Evolutionary conservation across 2,888 invertebrate genomes (phyloP), one percentile per base, ranked within the genome.

Genomic region (Lymantria dispar): DNA sequence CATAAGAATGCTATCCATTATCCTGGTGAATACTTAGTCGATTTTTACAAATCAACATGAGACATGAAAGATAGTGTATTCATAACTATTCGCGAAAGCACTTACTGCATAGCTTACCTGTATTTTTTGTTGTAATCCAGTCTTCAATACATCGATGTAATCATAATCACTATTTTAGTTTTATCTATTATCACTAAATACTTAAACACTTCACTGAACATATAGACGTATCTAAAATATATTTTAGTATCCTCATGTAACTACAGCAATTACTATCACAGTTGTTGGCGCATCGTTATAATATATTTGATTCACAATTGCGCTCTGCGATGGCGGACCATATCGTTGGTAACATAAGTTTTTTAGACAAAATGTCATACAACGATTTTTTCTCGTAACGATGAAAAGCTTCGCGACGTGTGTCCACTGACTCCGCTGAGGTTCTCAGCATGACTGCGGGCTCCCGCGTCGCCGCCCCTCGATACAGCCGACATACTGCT

Each of bases 371-470:
- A 80, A 76, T 80, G 79, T 85, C 85, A 81, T 87, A 80, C 72
- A 74, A 74, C 57, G 77, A 76, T 86, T 85, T 89, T 87, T 85
- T 85, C 75, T 79, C 80, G 84, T 76, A 76, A 72, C 72, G 75
- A 69, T 79, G 83, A 81, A 82, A 85, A 73, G 77, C 66, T 76
- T 85, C 90, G 87, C 90, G 85, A 81, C 88, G 81, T 88, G 88
- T 80, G 85, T 83, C 88, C 90, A 82, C 83, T 84, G 81, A 72
- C 84, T 85, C 82, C 81, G 88, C 88, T 83, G 90, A 90, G 85
- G 74, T 67, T 83, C 91, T 84, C 91, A 91, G 91, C 91, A 91
- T 90, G 91, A 91, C 91, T 91, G 90, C 87, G 83, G 78, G 86
- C 87, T 86, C 90, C 90, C 88, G 88, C 88, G 85, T 80, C 83